phyloP scores from a whole-genome alignment of 1,140 invertebrate genomes.

The Asbolus verrucosus region DNA sequence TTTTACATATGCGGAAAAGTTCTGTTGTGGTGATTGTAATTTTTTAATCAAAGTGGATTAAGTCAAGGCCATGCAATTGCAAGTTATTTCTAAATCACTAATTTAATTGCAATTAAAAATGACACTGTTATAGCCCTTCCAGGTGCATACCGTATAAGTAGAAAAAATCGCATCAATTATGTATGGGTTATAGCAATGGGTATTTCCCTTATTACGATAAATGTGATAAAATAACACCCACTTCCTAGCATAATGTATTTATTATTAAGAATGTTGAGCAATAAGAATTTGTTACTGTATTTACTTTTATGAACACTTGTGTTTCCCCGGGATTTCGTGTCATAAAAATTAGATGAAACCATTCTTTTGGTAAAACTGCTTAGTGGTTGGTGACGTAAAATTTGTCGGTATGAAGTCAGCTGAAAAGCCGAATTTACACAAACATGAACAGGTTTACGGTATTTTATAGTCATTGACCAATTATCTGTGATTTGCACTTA shows the following conservation, averaged over 20 bases:
- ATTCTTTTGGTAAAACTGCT: too few relatives aligned
- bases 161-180: not conserved
- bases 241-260: too few relatives aligned
- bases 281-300: too few relatives aligned
- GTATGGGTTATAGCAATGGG: not conserved
- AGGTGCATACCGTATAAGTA: not conserved
- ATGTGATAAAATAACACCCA: too few relatives aligned
- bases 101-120: constrained; percentile 28
- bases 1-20: constrained; percentile 24
- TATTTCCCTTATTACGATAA: not conserved
- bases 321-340: too few relatives aligned
- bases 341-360: too few relatives aligned
- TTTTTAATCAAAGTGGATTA: constrained; percentile 30
- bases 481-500: constrained; percentile 11
- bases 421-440: constrained; percentile 10
- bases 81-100: constrained; percentile 27
- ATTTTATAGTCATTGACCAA: not conserved
- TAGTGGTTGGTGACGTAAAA: constrained; percentile 26
- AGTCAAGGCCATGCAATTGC: constrained; percentile 19
- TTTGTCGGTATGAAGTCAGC: constrained; percentile 6
- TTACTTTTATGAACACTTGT: too few relatives aligned
- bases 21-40: constrained; percentile 23
- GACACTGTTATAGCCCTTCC: constrained; percentile 4
- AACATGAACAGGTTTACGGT: not conserved
- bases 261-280: too few relatives aligned